Evolutionary conservation across 1,140 invertebrate genomes (phyloP), one percentile per base, ranked within the genome.

Genomic region (Neodiprion virginianus): DNA sequence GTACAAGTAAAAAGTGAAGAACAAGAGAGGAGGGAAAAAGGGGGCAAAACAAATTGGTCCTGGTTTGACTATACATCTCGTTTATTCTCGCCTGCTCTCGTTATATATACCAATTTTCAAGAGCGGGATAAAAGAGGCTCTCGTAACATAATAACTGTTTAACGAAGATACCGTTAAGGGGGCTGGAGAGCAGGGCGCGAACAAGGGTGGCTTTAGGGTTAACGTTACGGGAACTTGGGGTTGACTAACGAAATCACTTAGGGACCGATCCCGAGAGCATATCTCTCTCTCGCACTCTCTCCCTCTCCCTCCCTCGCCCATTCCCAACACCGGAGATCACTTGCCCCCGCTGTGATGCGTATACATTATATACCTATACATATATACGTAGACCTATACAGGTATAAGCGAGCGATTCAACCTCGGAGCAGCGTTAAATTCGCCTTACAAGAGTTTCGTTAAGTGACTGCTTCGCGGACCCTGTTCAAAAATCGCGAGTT

Each of bases 191-290:
- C 53, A 61, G 53, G 53, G 53, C 8, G n/a, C 53, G n/a, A 61
- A 61, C 53, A 61, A 40, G 48, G 48, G 70, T 11, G 23, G 48
- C 47, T 23, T 49, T 49, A 49, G 48, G 70, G 23, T 71, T 71
- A 71, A 71, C 40, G 70, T 71, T 71, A 48, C n/a, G 70, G 48
- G 11, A 48, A 47, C 48, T 71, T 50, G n/a, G 70, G 70, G 40
- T 50, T 71, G 70, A 71, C 70, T 48, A 71, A 71, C 70, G 70
- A 71, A 71, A 71, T 71, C 70, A 71, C 48, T 71, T 71, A 71
- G 28, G 78, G 69, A 78, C 72, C 71, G 74, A 71, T 69, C 75
- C 28, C 53, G 48, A 75, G 48, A 71, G 67, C 23, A 48, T 17
- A 47, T 12, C 49, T 23, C 48, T 53, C 21, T 17, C 68, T 40